A percentile compares a stretch with the other conserved stretches of the same genome.
Conservation (phyloP, 2,888 invertebrate genomes). For the Orthonevra nobilis region DNA sequence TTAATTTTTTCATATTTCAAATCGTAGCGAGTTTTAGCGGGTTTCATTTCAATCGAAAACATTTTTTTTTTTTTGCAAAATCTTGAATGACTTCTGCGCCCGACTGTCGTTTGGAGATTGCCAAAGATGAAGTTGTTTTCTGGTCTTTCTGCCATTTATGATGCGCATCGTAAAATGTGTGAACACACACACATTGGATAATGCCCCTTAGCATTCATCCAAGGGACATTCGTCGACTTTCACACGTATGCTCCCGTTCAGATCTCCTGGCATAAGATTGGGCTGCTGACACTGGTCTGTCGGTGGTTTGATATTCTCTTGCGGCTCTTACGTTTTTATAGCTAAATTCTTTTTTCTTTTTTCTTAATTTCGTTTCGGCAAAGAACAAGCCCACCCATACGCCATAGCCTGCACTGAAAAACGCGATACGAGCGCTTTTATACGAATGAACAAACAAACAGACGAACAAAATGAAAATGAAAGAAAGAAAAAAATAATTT, state of each 20-base stretch:
- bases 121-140: slow-evolving; percentile 14
- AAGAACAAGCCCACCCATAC: slow-evolving; percentile 1
- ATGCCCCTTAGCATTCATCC: slow-evolving; percentile 3
- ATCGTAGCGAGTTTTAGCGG: no score
- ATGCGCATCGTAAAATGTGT: slow-evolving; percentile 36
- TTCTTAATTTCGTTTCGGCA: slow-evolving; percentile 61
- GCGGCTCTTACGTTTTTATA: slow-evolving; percentile 36
- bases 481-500: slow-evolving; percentile 5
- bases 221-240: no score
- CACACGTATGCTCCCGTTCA: no score
- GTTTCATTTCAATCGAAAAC: no score
- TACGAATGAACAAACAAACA: slow-evolving; percentile 59
- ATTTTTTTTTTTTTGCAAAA: no score
- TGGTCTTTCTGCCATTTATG: slow-evolving; percentile 29
- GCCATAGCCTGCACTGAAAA: slow-evolving; percentile 38
- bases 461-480: slow-evolving; percentile 29
- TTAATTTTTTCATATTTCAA: no score
- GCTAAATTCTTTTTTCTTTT: slow-evolving; percentile 9
- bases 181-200: slow-evolving; percentile 5
- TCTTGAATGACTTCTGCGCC: slow-evolving; percentile 3
- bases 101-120: slow-evolving; percentile 19
- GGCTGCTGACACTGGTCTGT: no score
- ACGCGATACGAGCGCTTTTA: slow-evolving; percentile 55
- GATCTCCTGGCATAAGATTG: no score
- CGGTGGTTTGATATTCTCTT: background rate